Percentiles rank a stretch among this genome's conserved stretches.
Conservation (phyloP, 2,113 vertebrate species). For the Aegotheles bennettii region DNA sequence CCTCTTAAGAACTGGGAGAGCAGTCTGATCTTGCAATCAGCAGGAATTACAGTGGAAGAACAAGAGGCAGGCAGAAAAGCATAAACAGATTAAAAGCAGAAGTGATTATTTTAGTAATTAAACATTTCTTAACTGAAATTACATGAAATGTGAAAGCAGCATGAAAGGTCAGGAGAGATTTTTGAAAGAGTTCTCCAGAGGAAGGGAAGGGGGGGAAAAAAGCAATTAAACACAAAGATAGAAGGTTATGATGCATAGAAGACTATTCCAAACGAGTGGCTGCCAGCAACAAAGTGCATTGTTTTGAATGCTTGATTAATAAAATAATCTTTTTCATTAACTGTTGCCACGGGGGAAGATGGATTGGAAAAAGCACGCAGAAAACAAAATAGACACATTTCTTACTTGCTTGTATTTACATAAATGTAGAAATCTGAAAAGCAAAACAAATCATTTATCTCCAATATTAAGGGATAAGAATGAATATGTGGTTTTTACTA, state of each 20-base stretch:
- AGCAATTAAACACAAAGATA: conserved; percentile 31
- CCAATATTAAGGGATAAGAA: not conserved
- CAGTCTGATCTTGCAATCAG: not conserved
- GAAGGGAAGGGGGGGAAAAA: not conserved
- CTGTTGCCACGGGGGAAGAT: not conserved
- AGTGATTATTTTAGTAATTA: conserved; percentile 53
- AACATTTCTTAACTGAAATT: conserved; percentile 50
- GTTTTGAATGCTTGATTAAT: conserved; percentile 50
- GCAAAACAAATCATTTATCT: not conserved
- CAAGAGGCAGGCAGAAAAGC: not conserved
- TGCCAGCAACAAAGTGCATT: conserved; percentile 4
- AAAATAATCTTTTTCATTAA: conserved; percentile 11
- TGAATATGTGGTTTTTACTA: not conserved
- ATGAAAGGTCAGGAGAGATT: conserved; percentile 49
- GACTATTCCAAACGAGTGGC: conserved; percentile 30
- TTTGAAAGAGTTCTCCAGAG: conserved; percentile 1
- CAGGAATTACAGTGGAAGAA: not conserved
- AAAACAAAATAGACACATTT: not conserved
- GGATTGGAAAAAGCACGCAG: not conserved
- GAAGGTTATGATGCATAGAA: not conserved
- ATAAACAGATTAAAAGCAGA: conserved; percentile 22
- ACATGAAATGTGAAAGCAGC: not conserved
- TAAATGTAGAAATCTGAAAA: not conserved
- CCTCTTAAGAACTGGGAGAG: not conserved
- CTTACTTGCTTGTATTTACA: not conserved